phyloP scores from a whole-genome alignment of 2,113 vertebrate species.

The Pongo pygmaeus region DNA sequence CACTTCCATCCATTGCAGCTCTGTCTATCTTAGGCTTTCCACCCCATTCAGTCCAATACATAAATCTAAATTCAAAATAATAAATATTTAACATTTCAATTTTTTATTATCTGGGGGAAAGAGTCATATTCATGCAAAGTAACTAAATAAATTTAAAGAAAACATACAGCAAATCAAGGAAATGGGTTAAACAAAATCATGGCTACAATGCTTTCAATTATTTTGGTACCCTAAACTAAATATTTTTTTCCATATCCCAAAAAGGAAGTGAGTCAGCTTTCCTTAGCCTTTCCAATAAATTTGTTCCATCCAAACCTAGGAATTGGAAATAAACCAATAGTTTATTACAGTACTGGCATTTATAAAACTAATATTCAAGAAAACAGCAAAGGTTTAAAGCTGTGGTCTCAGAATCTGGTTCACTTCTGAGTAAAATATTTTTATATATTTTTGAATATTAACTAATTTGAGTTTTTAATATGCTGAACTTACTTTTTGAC shows the following conservation, averaged over 20 bases:
- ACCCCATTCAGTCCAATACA: conserved; percentile 99
- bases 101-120: conserved; percentile 17
- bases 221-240: conserved; percentile 40
- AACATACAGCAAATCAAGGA: conserved; percentile 17
- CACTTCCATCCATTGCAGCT: conserved; percentile 95
- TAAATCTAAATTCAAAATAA: conserved; percentile 87
- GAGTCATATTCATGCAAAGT: background rate
- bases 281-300: conserved; percentile 62
- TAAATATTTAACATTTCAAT: conserved; percentile 42
- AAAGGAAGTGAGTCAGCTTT: conserved; percentile 69
- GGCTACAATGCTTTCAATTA: conserved; percentile 50
- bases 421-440: conserved; percentile 23
- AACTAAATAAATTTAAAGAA: conserved; percentile 37
- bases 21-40: conserved; percentile 97
- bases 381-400: conserved; percentile 19
- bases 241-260: conserved; percentile 41
- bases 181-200: conserved; percentile 56
- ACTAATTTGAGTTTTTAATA: conserved; percentile 10
- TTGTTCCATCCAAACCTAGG: conserved; percentile 49
- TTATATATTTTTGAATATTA: conserved; percentile 17
- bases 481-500: conserved; percentile 25
- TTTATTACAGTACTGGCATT: conserved; percentile 42
- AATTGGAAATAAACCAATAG: conserved; percentile 56
- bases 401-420: conserved; percentile 32
- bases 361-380: conserved; percentile 54